Evolutionary conservation across 1,140 invertebrate species (phyloP), one percentile per base, ranked within the genome.

Genomic region (Saccostrea cuccullata): DNA sequence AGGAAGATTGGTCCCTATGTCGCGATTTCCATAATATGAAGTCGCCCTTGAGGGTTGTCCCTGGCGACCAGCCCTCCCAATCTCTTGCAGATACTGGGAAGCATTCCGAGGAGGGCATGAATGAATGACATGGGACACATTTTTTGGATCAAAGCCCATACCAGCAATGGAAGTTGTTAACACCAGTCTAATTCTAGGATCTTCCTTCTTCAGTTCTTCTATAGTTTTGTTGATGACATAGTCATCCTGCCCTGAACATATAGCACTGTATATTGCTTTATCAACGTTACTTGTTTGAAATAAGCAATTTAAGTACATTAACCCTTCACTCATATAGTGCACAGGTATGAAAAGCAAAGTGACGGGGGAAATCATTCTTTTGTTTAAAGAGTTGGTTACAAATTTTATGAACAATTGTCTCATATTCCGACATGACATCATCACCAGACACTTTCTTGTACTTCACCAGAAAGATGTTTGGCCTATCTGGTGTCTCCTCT

Each of bases 101-200:
- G 58, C 56, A 84, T 67, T 89, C 84, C 86, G 84, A 15, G 88
- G 88, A 56, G 85, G 86, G 20, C 77, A 84, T 13, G 86, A 20
- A 73, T 87, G 88, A 86, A 87, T 73, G 58, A 89, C 67, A 55
- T 77, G 30, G 23, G 77, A 70, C 15, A 85, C 88, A 87, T 84
- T 84, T 56, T 36, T 67, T 1, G 86, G 85, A 73, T 89, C 88
- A 82, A 89, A 89, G 15, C 88, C 88, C 86, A 89, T 87, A 20
- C 88, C 85, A 56, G 83, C 36, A 70, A 89, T 87, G 17, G 88
- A 89, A 36, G 82, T 89, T 70, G 88, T 89, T 36, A 87, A 84
- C 11, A 89, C 88, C 47, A 89, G 55, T n/a, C 88, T 40, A 58
- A 89, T 84, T 47, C 30, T 86, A 70, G 77, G 85, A 30, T 89